phyloP scores from a whole-genome alignment of 2,888 invertebrate genomes.

The Shargacucullia verbasci region DNA sequence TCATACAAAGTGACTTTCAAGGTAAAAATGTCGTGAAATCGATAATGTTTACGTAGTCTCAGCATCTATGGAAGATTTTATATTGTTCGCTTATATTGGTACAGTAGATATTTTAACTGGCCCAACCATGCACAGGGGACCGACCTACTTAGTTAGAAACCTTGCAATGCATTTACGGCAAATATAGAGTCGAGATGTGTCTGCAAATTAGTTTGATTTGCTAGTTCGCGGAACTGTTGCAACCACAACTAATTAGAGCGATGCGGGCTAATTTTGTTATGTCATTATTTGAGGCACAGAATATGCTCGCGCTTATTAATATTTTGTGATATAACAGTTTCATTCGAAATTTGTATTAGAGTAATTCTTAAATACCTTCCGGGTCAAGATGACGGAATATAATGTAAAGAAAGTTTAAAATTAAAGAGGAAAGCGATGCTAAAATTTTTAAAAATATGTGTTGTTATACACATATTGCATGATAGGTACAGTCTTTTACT shows the following conservation, averaged over 20 bases:
- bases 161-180: slow-evolving; percentile 7
- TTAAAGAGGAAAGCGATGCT: too few relatives aligned
- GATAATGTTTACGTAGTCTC: slow-evolving; percentile 8
- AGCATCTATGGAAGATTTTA: slow-evolving; percentile 17
- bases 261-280: slow-evolving; percentile 9
- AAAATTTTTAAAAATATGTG: too few relatives aligned
- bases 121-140: neutral
- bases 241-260: slow-evolving; percentile 21
- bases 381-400: too few relatives aligned
- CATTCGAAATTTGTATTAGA: too few relatives aligned
- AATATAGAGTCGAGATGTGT: slow-evolving; percentile 5
- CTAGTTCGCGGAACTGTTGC: slow-evolving; percentile 12
- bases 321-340: too few relatives aligned
- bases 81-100: slow-evolving; percentile 10
- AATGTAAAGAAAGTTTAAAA: too few relatives aligned
- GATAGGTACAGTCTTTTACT: too few relatives aligned
- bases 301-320: neutral
- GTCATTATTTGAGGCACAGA: neutral
- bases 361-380: too few relatives aligned
- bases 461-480: too few relatives aligned
- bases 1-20: slow-evolving; percentile 44
- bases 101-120: neutral
- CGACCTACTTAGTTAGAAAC: slow-evolving; percentile 14
- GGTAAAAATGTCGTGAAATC: slow-evolving; percentile 26
- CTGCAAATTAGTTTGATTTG: slow-evolving; percentile 28